Evolutionary conservation across 2,797 vertebrate genomes (phyloP), one percentile per base, ranked within the genome.

Genomic region (Characodon lateralis): DNA sequence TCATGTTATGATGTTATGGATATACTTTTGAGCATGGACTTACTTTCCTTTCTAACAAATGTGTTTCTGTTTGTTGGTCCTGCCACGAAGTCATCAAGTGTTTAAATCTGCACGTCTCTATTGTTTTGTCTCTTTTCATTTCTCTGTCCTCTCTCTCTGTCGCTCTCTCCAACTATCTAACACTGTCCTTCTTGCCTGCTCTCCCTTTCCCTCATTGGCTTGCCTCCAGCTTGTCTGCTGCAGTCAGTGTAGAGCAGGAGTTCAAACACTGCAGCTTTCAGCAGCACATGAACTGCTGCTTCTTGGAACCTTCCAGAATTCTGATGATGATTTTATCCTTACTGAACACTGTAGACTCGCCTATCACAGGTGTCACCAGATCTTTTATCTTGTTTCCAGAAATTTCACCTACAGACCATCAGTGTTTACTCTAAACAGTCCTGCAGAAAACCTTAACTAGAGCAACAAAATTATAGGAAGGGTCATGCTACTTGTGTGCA

Each of bases 181-280:
- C 79, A 72, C 84, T 83, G 26, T 71, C 82, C n/a, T 82, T 83
- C 85, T 80, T 55, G 66, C 78, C 71, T 51, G 56, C 73, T 82
- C 85, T 51, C 78, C 76, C 76, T 63, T 78, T 68, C 90, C 70
- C 79, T 89, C 72, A 13, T 87, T 94, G 93, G 94, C 93, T 70
- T 73, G 48, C 85, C 83, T 95, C 94, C 93, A 95, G 91, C 73
- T 89, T 89, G 89, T 90, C 92, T 94, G 84, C 93, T 93, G 94
- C 93, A 94, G 92, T 93, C 87, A 84, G 82, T 14, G 75, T 83
- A 81, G 80, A 80, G 85, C 87, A 85, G 74, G 84, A 90, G 90
- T 92, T 93, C 92, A 93, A 92, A 92, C 89, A 75, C 91, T 81
- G 92, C 93, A 93, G 92, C 88, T 83, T 90, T 88, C 83, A 85